A percentile compares a stretch with the other conserved stretches of the same genome.
phyloP scores from a whole-genome alignment of 2,797 vertebrate species.

The Galago senegalensis region DNA sequence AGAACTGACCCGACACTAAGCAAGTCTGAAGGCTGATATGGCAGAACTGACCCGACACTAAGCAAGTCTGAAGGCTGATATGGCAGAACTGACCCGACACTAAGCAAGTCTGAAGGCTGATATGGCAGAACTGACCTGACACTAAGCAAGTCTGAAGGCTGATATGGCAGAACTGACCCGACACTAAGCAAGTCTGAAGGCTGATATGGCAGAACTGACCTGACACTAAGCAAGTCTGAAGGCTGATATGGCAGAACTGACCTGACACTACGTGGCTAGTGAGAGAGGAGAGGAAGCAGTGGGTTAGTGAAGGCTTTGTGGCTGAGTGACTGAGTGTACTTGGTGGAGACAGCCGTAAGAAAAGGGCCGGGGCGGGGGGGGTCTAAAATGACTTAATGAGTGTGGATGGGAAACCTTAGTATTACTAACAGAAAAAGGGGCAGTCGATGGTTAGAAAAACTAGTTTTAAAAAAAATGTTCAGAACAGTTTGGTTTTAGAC shows the following conservation, averaged over 20 bases:
- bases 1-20: too few species aligned
- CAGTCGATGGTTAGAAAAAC: not conserved
- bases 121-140: too few species aligned
- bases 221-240: not conserved
- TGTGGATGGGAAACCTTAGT: conserved; percentile 1
- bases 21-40: too few species aligned
- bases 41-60: too few species aligned
- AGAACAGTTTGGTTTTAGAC: conserved; percentile 49
- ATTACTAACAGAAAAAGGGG: not conserved
- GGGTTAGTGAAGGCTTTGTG: not conserved
- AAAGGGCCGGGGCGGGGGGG: not conserved
- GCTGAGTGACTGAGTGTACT: not conserved
- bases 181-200: too few species aligned
- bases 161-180: too few species aligned
- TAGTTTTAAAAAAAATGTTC: conserved; percentile 5
- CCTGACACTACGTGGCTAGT: not conserved
- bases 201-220: too few species aligned
- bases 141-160: too few species aligned
- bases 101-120: too few species aligned
- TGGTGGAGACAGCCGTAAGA: not conserved
- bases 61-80: too few species aligned
- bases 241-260: not conserved
- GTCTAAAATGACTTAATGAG: not conserved
- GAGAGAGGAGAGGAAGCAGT: not conserved
- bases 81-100: too few species aligned